These are phyloP conservation scores for Chloroceryle aenea DNA, from an alignment of 2,113 vertebrate species.

Conservation along the genomic window DNA sequence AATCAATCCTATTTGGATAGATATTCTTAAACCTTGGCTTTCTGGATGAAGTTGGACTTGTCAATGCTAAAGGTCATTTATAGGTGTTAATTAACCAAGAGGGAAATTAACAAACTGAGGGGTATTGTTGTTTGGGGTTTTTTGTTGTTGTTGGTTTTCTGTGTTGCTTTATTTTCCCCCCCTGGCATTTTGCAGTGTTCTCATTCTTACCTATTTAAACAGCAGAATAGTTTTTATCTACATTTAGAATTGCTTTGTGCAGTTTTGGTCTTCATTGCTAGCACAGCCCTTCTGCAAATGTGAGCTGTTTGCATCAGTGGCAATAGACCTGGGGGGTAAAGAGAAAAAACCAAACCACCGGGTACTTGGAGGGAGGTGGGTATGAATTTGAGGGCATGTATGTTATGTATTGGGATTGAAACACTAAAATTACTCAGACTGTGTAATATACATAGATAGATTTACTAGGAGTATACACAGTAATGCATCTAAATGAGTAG, in stretches of 20 bases:
- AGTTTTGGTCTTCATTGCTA: not conserved
- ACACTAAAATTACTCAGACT: not conserved
- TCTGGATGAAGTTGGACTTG: slow-evolving; percentile 84
- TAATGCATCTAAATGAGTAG: not conserved
- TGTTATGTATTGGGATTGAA: not conserved
- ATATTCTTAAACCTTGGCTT: slow-evolving; percentile 81
- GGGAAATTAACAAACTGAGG: slow-evolving; percentile 85
- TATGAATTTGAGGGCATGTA: not conserved
- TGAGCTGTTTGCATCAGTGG: not conserved
- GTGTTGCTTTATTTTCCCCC: slow-evolving; percentile 11
- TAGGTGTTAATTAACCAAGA: slow-evolving; percentile 90
- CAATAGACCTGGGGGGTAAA: not conserved
- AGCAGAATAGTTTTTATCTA: not conserved
- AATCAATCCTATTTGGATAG: slow-evolving; percentile 80
- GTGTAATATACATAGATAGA: not conserved
- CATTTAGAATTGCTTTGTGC: not conserved
- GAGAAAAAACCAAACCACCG: not conserved
- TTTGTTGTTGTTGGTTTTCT: slow-evolving; percentile 43
- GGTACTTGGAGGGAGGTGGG: not conserved
- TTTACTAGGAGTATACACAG: not conserved
- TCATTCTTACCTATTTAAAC: not conserved
- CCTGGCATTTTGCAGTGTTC: slow-evolving; percentile 77
- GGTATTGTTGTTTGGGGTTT: slow-evolving; percentile 38
- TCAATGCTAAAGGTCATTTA: slow-evolving; percentile 82
- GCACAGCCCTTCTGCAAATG: not conserved